phyloP scores from a whole-genome alignment of 1,140 invertebrate genomes.

The Littorina saxatilis region DNA sequence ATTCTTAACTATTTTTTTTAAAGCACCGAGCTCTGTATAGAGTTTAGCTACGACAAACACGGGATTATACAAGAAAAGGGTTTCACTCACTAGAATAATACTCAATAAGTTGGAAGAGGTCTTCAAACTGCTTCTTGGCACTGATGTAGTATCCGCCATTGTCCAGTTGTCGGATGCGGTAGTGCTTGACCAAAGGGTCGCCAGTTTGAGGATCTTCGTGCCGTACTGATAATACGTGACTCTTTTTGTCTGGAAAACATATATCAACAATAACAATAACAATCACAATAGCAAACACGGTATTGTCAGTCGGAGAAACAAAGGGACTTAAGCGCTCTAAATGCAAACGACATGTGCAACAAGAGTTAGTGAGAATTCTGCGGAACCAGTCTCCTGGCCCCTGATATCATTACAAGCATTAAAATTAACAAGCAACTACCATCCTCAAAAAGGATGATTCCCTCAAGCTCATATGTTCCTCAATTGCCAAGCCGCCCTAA shows the following conservation, averaged over 20 bases:
- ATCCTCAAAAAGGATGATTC: too few species aligned
- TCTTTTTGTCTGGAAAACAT: slow-evolving; percentile 59
- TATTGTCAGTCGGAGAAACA: neutral
- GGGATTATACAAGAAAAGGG: too few species aligned
- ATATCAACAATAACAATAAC: neutral
- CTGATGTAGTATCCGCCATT: slow-evolving; percentile 88
- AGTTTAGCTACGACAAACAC: too few species aligned
- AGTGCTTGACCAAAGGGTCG: slow-evolving; percentile 89
- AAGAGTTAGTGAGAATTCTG: neutral
- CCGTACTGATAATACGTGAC: slow-evolving; percentile 69
- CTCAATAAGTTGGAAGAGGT: slow-evolving; percentile 91
- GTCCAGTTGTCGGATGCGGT: slow-evolving; percentile 96
- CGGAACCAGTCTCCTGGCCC: too few species aligned
- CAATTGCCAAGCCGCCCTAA: too few species aligned
- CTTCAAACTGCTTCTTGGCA: slow-evolving; percentile 87
- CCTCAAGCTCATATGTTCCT: too few species aligned
- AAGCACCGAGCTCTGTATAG: too few species aligned
- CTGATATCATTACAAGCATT: too few species aligned
- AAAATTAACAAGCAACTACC: too few species aligned
- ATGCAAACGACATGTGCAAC: too few species aligned
- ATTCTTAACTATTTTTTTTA: too few species aligned
- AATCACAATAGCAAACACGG: neutral
- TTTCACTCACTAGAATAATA: slow-evolving; percentile 94
- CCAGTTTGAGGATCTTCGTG: slow-evolving; percentile 51
- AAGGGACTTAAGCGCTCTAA: too few species aligned